phyloP scores from a whole-genome alignment of 2,797 vertebrate species.

The Pangasius krempfi region DNA sequence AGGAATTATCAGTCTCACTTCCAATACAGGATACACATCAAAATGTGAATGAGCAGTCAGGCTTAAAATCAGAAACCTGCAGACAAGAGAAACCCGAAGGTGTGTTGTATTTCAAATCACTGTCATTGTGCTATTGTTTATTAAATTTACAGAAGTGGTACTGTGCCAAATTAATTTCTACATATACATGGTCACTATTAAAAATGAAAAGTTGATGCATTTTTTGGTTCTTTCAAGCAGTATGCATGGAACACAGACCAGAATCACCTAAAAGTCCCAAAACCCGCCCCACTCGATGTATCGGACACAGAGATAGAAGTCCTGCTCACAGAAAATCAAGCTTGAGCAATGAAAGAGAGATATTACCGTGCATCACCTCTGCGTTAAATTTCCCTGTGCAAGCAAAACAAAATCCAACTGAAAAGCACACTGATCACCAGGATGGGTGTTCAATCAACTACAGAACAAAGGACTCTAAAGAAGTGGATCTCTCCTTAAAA shows the following conservation, averaged over 20 bases:
- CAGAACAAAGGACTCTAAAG: constrained; percentile 75
- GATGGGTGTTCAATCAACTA: constrained; percentile 69
- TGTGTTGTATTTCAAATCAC: constrained; percentile 55
- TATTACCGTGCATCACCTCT: constrained; percentile 61
- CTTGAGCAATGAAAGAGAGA: constrained; percentile 73
- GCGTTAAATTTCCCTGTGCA: constrained; percentile 53
- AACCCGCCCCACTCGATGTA: constrained; percentile 56
- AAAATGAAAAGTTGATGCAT: not conserved
- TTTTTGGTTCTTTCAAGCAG: constrained; percentile 54
- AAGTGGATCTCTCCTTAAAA: constrained; percentile 72
- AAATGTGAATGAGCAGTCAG: constrained; percentile 61
- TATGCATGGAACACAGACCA: constrained; percentile 62
- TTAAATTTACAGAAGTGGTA: not conserved
- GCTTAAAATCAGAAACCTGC: constrained; percentile 56
- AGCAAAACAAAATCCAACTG: constrained; percentile 49
- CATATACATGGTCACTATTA: not conserved
- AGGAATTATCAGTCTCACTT: constrained; percentile 48
- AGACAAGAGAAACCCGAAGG: constrained; percentile 66
- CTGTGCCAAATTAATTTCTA: not conserved
- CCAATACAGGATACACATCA: constrained; percentile 59
- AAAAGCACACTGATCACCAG: constrained; percentile 63
- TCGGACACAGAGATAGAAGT: constrained; percentile 63
- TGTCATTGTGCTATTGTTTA: constrained; percentile 52
- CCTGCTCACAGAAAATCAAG: constrained; percentile 67
- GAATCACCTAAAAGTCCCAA: constrained; percentile 51